Percentiles rank a stretch among this genome's conserved stretches.
Evolutionary conservation across 2,888 invertebrate genomes (phyloP).

Genomic region (Dryobotodes eremita): DNA sequence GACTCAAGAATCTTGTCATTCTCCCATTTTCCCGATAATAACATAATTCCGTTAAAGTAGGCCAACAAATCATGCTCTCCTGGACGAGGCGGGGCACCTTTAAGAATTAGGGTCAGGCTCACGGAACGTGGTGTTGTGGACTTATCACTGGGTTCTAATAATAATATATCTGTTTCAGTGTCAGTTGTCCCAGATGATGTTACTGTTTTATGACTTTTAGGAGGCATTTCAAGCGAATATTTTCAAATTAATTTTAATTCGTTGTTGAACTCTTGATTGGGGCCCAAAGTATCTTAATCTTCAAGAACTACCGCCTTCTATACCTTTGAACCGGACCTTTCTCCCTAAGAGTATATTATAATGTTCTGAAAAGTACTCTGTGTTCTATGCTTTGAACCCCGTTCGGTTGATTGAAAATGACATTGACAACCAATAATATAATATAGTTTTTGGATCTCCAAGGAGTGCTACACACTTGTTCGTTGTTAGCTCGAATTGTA

Average conservation of each 20-base stretch:
- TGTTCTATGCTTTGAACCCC: no score
- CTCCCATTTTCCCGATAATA: slow-evolving; percentile 80
- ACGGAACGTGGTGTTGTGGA: slow-evolving; percentile 67
- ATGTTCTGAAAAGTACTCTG: no score
- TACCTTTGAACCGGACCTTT: neutral
- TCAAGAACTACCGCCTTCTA: neutral
- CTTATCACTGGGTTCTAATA: slow-evolving; percentile 68
- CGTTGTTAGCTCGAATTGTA: neutral
- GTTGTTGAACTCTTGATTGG: neutral
- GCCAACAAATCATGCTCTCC: slow-evolving; percentile 76
- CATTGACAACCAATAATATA: slow-evolving; percentile 3
- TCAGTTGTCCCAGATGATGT: slow-evolving; percentile 66
- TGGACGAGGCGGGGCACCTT: slow-evolving; percentile 72
- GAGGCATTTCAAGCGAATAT: slow-evolving; percentile 35
- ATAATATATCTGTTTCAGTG: slow-evolving; percentile 12
- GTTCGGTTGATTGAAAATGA: neutral
- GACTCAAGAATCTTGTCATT: slow-evolving; percentile 65
- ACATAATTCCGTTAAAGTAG: slow-evolving; percentile 76
- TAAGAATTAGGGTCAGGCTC: slow-evolving; percentile 70
- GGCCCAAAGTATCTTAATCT: neutral
- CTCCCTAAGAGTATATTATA: no score
- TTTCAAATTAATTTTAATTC: neutral
- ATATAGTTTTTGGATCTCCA: neutral
- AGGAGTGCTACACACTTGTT: neutral
- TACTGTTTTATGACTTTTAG: slow-evolving; percentile 31